A percentile compares a stretch with the other conserved stretches of the same genome.
These are phyloP conservation scores for Dicrurus megarhynchus DNA, from an alignment of 2,113 vertebrate genomes.

Conservation along the genomic window DNA sequence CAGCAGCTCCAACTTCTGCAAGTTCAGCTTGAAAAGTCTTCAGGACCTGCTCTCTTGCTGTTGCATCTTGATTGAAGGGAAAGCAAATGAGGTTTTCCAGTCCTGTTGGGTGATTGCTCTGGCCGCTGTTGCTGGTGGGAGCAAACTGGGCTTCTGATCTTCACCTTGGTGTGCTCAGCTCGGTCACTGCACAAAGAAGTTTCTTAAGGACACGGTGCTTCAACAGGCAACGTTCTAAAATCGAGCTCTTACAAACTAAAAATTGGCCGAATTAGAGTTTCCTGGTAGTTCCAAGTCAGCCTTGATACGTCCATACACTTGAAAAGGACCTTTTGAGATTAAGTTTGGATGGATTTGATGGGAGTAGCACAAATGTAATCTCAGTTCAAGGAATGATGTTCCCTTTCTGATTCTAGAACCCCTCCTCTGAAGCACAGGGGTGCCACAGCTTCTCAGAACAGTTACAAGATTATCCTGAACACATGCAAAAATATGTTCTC, in stretches of 20 bases:
- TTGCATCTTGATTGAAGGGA: neutral
- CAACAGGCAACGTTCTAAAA: neutral
- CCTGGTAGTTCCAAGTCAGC: neutral
- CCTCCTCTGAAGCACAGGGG: neutral
- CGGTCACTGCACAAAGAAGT: neutral
- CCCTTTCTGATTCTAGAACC: neutral
- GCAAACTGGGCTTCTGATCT: neutral
- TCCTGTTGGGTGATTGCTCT: neutral
- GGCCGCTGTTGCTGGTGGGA: neutral
- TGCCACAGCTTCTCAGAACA: neutral
- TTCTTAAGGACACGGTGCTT: neutral
- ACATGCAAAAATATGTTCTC: neutral
- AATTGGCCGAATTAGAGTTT: neutral
- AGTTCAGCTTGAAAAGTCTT: neutral
- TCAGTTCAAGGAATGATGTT: neutral
- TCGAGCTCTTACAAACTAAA: neutral
- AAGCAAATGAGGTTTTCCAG: neutral
- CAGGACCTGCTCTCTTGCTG: neutral
- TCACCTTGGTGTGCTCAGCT: neutral
- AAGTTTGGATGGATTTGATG: neutral
- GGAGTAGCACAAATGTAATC: neutral
- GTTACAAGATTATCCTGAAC: neutral
- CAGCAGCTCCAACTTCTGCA: neutral
- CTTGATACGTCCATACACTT: accelerated
- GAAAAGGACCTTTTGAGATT: neutral